A percentile compares a stretch with the other conserved stretches of the same genome.
Evolutionary conservation across 92 coral and sea anemone genomes (phyloP).

Genomic region (Parazoanthus swiftii): DNA sequence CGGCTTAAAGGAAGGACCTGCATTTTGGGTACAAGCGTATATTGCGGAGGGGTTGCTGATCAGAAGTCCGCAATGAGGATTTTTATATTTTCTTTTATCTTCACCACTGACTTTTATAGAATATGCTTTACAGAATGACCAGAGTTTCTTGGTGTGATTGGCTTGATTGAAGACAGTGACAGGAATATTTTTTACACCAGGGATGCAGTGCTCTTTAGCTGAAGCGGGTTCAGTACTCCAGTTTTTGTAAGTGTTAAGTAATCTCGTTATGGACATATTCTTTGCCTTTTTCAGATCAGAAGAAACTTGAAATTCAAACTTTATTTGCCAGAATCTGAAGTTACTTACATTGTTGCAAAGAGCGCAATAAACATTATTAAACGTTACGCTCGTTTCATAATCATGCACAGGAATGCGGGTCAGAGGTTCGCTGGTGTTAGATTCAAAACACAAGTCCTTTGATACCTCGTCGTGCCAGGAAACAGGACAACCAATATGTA

Average conservation of each 20-base stretch:
- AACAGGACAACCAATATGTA: neutral
- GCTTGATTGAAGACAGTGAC: neutral
- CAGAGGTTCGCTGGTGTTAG: neutral
- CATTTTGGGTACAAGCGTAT: neutral
- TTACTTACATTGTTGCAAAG: neutral
- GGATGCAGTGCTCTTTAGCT: neutral
- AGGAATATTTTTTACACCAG: neutral
- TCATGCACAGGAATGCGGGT: no score
- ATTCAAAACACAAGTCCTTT: neutral
- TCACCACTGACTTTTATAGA: no score
- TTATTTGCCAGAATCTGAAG: neutral
- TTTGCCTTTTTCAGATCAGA: no score
- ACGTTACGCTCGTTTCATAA: no score
- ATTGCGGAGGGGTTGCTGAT: neutral
- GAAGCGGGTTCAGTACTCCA: no score
- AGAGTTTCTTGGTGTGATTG: neutral
- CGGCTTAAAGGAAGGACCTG: no score
- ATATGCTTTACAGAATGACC: no score
- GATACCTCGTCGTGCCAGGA: neutral
- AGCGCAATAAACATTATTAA: neutral
- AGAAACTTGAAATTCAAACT: neutral
- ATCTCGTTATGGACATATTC: no score
- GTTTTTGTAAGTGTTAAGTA: no score
- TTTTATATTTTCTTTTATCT: neutral
- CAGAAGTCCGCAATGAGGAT: conserved; percentile 9